phyloP scores from a whole-genome alignment of 2,797 vertebrate genomes.

The Chaetodon trifasciatus region DNA sequence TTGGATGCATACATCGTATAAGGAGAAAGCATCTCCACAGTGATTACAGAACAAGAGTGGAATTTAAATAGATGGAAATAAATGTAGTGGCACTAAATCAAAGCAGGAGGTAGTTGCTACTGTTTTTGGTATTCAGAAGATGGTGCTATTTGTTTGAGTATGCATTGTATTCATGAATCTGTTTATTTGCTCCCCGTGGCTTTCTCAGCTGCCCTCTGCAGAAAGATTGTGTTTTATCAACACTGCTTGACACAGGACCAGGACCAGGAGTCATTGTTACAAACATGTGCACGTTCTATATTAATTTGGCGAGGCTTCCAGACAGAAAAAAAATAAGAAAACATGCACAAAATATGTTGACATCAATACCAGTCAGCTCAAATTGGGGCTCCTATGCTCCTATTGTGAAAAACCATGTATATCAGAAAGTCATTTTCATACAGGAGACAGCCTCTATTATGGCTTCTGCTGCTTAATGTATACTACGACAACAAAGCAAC shows the following conservation, averaged over 20 bases:
- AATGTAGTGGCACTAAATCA: slow-evolving; percentile 72
- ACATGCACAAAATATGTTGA: slow-evolving; percentile 35
- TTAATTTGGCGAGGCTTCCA: slow-evolving; percentile 61
- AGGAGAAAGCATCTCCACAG: slow-evolving; percentile 32
- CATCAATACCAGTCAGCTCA: slow-evolving; percentile 29
- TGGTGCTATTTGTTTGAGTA: slow-evolving; percentile 87
- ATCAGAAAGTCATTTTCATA: slow-evolving; percentile 33
- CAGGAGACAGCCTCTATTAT: slow-evolving; percentile 1
- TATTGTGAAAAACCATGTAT: slow-evolving; percentile 26
- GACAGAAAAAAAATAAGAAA: background rate
- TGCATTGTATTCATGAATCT: slow-evolving; percentile 83
- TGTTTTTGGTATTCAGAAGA: slow-evolving; percentile 86
- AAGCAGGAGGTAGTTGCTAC: slow-evolving; percentile 68
- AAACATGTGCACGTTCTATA: slow-evolving; percentile 69
- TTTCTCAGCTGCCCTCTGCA: slow-evolving; percentile 77
- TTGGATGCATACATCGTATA: slow-evolving; percentile 35
- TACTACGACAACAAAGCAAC: background rate
- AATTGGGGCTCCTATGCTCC: slow-evolving; percentile 20
- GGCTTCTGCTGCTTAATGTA: background rate
- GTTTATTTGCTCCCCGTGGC: slow-evolving; percentile 81
- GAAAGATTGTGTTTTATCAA: slow-evolving; percentile 79
- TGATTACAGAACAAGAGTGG: slow-evolving; percentile 64
- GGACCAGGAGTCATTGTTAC: slow-evolving; percentile 53
- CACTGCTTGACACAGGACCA: slow-evolving; percentile 62
- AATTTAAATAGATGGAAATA: slow-evolving; percentile 74